These are phyloP conservation scores for Eutolmus rufibarbis DNA, from an alignment of 2,888 invertebrate genomes.

Conservation along the genomic window DNA sequence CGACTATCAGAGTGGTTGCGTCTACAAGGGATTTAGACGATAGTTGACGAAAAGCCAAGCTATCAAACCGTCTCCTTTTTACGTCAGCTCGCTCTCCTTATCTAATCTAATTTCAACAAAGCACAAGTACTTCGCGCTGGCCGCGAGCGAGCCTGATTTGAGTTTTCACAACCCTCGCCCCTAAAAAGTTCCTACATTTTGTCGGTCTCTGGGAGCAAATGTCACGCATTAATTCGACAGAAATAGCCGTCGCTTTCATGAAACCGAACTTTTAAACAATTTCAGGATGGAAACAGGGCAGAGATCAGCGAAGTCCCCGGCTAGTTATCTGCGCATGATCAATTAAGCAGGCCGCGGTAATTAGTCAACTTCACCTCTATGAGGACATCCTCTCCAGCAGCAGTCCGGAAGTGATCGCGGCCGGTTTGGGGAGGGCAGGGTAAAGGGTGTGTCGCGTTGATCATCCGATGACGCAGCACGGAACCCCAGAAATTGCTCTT, in stretches of 20 bases:
- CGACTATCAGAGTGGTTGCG: background rate
- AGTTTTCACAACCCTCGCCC: background rate
- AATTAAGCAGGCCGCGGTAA: background rate
- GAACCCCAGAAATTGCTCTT: background rate
- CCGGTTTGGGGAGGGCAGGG: background rate
- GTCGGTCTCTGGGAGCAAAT: background rate
- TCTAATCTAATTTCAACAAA: background rate
- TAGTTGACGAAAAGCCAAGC: background rate
- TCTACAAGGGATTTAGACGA: background rate
- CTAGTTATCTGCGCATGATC: background rate
- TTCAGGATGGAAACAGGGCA: background rate
- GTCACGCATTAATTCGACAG: background rate
- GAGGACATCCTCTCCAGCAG: constrained; percentile 35
- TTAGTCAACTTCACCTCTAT: background rate
- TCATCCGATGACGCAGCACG: background rate
- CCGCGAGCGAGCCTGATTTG: background rate
- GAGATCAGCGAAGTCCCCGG: background rate
- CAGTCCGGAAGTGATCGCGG: background rate
- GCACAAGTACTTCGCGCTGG: background rate
- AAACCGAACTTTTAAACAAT: background rate
- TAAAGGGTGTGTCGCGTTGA: background rate
- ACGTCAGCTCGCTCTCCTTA: background rate
- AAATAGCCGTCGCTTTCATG: background rate
- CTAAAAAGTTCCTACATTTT: background rate
- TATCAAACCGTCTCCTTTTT: background rate